These are phyloP conservation scores for Yponomeuta evonymella DNA, from an alignment of 2,888 invertebrate genomes.

Conservation along the genomic window DNA sequence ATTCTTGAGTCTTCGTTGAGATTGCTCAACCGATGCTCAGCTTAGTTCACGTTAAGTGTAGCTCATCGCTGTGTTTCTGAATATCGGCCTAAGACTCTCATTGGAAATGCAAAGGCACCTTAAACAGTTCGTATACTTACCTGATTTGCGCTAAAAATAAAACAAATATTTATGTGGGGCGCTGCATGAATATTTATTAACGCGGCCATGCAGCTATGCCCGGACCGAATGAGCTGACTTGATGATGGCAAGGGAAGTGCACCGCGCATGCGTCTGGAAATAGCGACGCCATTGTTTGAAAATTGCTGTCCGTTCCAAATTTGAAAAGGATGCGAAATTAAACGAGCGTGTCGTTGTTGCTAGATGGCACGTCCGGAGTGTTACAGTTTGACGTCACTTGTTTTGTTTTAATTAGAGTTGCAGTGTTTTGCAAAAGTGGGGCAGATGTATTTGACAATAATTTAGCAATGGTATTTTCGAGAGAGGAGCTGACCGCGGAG, in stretches of 20 bases:
- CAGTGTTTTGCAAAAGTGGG: neutral
- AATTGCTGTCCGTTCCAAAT: constrained; percentile 6
- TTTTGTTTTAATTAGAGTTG: neutral
- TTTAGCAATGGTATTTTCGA: too few relatives aligned
- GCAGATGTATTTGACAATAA: neutral
- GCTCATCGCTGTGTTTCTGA: too few relatives aligned
- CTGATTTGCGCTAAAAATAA: neutral
- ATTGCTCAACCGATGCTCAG: too few relatives aligned
- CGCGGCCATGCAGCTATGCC: neutral
- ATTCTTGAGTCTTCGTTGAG: too few relatives aligned
- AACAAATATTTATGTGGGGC: neutral
- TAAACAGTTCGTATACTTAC: neutral
- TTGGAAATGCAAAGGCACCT: neutral
- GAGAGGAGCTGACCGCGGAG: too few relatives aligned
- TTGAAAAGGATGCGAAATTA: constrained; percentile 7
- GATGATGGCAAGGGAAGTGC: neutral
- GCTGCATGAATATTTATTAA: constrained; percentile 3
- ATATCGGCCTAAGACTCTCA: neutral
- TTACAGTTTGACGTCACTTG: neutral
- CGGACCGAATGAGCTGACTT: neutral
- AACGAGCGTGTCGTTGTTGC: neutral
- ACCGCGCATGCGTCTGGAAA: neutral
- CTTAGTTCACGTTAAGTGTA: too few relatives aligned
- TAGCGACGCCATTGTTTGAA: neutral
- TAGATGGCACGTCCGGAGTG: neutral